These are phyloP conservation scores for Oxycera nigricornis DNA, from an alignment of 2,888 invertebrate species.

Conservation along the genomic window DNA sequence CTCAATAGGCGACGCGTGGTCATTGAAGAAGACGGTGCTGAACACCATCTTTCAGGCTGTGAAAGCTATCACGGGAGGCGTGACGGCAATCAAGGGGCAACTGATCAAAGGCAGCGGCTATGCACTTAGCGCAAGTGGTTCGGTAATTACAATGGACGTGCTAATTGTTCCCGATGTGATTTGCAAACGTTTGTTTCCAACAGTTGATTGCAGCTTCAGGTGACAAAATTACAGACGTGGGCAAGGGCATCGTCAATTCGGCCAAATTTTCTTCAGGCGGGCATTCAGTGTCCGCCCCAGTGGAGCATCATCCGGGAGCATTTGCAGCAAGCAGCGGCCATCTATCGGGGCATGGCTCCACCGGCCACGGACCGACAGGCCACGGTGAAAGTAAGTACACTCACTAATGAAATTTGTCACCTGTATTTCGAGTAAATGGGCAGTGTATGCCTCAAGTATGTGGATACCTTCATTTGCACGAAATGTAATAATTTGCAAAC, in stretches of 20 bases:
- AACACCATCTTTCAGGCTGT: conserved; percentile 86
- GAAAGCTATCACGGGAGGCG: conserved; percentile 86
- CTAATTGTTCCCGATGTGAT: background rate
- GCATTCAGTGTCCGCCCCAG: conserved; percentile 17
- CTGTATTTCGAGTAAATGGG: too few species aligned
- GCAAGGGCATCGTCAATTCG: conserved; percentile 79
- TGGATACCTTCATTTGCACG: too few species aligned
- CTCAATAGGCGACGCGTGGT: conserved; percentile 69
- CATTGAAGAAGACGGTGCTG: conserved; percentile 81
- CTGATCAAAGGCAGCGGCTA: conserved; percentile 84
- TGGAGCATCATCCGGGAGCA: conserved; percentile 23
- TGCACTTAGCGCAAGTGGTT: conserved; percentile 69
- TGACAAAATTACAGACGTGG: conserved; percentile 79
- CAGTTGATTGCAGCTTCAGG: conserved; percentile 77
- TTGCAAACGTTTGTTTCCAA: background rate
- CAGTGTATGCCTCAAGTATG: too few species aligned
- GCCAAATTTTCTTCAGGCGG: conserved; percentile 69
- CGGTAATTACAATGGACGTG: conserved; percentile 51
- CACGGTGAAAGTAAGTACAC: conserved; percentile 60
- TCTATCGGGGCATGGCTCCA: conserved; percentile 24
- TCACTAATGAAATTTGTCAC: background rate
- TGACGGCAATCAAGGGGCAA: conserved; percentile 86
- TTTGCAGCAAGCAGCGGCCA: conserved; percentile 8
- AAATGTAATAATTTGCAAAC: too few species aligned
- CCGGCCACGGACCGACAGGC: conserved; percentile 51